Evolutionary conservation across 2,888 invertebrate genomes (phyloP), one percentile per base, ranked within the genome.

Genomic region (Aproaerema taeniolella): DNA sequence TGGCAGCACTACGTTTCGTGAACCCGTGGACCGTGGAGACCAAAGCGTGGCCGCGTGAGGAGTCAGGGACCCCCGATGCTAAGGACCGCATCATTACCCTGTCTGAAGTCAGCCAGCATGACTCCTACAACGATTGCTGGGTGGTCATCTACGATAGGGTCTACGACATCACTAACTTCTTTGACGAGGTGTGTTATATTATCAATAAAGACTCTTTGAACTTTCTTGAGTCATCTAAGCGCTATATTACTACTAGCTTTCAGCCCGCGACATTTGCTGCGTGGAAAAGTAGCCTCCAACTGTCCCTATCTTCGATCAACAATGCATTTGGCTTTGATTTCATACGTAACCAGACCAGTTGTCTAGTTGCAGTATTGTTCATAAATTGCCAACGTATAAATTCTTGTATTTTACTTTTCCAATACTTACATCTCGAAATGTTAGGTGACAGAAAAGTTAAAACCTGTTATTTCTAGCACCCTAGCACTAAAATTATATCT

Each of bases 111-210:
- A 87, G 92, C 3, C 88, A 89, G 61, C 96, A 96, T 62, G 95
- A 95, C 62, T 86, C 88, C 11, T 70, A 74, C 4, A 72, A 88
- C 9, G 93, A 95, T 64, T 96, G 95, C 72, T 96, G 96, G 96
- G 87, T 95, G 36, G 90, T 94, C n/a, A 90, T 96, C 32, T 94
- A 93, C 69, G 95, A 96, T 79, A 91, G 93, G 41, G 93, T 96
- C 8, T 96, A 95, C 69, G 92, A 96, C 61, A 89, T 95, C 37
- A 93, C 95, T 1, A 86, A 88, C 25, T 95, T 96, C 67, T 68
- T 96, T 29, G 80, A 89, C 48, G 89, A 90, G 88, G 92, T 92
- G 73, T 79, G 72, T 64, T 55, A 11, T 20, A 20, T n/a, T n/a
- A n/a, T n/a, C n/a, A n/a, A n/a, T n/a, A n/a, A n/a, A n/a, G n/a